Evolutionary conservation across 2,113 vertebrate species (phyloP).

Genomic region (Tetraodon nigroviridis): DNA sequence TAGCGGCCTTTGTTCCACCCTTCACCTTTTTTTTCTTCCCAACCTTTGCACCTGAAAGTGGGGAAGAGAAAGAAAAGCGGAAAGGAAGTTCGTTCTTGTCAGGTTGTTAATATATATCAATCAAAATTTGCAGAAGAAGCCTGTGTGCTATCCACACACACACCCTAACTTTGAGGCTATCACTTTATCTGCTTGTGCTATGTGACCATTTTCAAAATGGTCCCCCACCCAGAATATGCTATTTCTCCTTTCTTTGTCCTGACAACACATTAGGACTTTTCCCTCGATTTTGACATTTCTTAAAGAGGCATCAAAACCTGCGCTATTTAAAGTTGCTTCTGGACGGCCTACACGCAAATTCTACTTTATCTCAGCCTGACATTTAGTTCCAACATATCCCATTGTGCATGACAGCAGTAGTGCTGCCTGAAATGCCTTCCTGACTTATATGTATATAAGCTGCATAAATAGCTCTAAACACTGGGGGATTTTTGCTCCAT

Average conservation of each 20-base stretch:
- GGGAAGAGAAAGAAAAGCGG: not conserved
- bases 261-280: conserved; percentile 47
- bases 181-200: conserved; percentile 16
- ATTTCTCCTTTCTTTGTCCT: conserved; percentile 33
- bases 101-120: not conserved
- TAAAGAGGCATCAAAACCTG: conserved; percentile 55
- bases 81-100: not conserved
- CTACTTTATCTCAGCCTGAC: conserved; percentile 58
- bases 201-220: conserved; percentile 28
- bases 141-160: not conserved
- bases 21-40: conserved; percentile 97
- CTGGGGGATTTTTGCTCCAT: conserved; percentile 56
- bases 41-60: conserved; percentile 84
- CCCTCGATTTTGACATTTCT: conserved; percentile 60
- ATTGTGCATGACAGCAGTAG: conserved; percentile 21
- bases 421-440: conserved; percentile 23
- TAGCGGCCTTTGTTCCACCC: conserved; percentile 84
- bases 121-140: conserved; percentile 8
- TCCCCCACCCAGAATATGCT: conserved; percentile 28
- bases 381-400: conserved; percentile 45
- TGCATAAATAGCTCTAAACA: conserved; percentile 53
- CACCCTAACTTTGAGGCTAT: conserved; percentile 19
- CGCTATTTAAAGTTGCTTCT: conserved; percentile 27
- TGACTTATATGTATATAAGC: conserved; percentile 47
- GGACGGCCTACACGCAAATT: conserved; percentile 24